Evolutionary conservation across 2,113 vertebrate species (phyloP).

Genomic region (Centropus unirufus): DNA sequence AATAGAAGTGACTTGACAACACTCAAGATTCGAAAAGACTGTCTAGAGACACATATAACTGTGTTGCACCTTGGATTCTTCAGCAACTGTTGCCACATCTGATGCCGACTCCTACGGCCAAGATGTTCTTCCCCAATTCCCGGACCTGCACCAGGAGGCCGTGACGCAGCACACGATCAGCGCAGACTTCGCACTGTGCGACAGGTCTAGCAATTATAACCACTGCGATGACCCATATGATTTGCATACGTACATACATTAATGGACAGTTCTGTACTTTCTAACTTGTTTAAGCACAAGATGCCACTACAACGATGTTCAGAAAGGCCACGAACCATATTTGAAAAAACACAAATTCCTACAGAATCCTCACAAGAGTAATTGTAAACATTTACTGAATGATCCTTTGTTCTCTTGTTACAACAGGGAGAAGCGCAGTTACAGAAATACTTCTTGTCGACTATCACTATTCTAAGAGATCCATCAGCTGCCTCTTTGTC

Average conservation of each 20-base stretch:
- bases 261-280: not conserved
- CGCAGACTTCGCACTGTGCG: fast-evolving
- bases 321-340: not conserved
- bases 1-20: not conserved
- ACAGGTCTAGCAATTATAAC: not conserved
- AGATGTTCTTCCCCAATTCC: not conserved
- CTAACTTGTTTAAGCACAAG: not conserved
- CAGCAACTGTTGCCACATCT: not conserved
- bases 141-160: not conserved
- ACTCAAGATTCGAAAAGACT: not conserved
- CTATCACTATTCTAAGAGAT: not conserved
- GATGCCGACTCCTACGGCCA: not conserved
- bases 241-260: not conserved
- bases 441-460: not conserved
- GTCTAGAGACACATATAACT: not conserved
- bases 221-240: not conserved
- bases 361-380: not conserved
- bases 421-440: not conserved
- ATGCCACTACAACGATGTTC: not conserved
- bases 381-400: not conserved
- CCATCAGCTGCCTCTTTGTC: not conserved
- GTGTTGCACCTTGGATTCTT: not conserved
- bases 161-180: not conserved
- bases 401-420: not conserved
- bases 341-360: not conserved